phyloP scores from a whole-genome alignment of 2,888 invertebrate species.

The Andrena haemorrhoa region DNA sequence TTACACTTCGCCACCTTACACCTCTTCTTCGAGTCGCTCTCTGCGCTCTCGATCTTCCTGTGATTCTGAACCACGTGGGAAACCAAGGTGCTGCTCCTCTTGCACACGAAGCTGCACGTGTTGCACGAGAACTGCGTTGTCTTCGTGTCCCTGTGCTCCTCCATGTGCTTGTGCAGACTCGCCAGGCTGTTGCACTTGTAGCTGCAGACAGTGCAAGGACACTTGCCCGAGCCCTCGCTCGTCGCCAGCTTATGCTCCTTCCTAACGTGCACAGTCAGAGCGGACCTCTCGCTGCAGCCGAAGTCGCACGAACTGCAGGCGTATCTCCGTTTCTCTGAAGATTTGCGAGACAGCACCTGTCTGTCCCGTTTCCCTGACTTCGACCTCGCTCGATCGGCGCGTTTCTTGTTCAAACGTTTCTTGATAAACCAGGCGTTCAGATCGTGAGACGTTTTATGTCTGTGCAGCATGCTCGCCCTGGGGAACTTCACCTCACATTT shows the following conservation, averaged over 20 bases:
- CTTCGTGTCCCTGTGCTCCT: slow-evolving; percentile 21
- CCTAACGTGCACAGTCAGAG: slow-evolving; percentile 62
- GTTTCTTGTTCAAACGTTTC: slow-evolving; percentile 17
- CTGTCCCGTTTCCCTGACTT: not conserved
- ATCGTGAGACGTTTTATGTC: slow-evolving; percentile 72
- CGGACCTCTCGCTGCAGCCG: slow-evolving; percentile 45
- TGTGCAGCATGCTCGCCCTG: slow-evolving; percentile 72
- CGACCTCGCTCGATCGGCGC: not conserved
- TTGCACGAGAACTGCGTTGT: slow-evolving; percentile 58
- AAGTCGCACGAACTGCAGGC: slow-evolving; percentile 70
- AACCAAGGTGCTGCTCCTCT: slow-evolving; percentile 58
- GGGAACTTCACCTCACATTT: slow-evolving; percentile 78
- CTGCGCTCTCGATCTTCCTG: not conserved
- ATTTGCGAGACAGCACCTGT: slow-evolving; percentile 1
- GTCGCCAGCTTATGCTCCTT: slow-evolving; percentile 56
- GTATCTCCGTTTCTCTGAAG: slow-evolving; percentile 33
- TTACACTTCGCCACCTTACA: slow-evolving; percentile 1
- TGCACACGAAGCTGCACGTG: slow-evolving; percentile 70
- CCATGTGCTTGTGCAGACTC: slow-evolving; percentile 41
- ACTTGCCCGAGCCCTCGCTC: not conserved
- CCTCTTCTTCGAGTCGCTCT: slow-evolving; percentile 4
- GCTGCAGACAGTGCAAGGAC: slow-evolving; percentile 27
- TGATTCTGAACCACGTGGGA: slow-evolving; percentile 69
- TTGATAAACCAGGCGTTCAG: slow-evolving; percentile 33
- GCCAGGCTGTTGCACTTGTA: slow-evolving; percentile 15